These are phyloP conservation scores for Hycleus phaleratus DNA, from an alignment of 1,140 invertebrate genomes.

Conservation along the genomic window DNA sequence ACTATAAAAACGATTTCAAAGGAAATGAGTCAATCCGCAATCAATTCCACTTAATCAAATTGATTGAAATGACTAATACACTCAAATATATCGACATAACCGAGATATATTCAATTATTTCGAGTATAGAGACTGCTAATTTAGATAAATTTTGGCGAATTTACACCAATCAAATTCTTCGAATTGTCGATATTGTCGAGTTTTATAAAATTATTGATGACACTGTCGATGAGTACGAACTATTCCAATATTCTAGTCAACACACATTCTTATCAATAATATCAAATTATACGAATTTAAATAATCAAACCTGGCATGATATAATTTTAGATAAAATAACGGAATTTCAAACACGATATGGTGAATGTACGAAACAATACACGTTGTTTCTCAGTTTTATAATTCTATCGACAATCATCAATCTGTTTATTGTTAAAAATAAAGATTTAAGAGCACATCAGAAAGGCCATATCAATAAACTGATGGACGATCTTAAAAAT, in stretches of 20 bases:
- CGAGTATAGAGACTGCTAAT: constrained; percentile 6
- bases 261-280: constrained; percentile 19
- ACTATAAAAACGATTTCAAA: constrained; percentile 10
- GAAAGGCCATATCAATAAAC: constrained; percentile 17
- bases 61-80: constrained; percentile 25
- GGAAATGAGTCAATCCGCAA: constrained; percentile 13
- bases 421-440: constrained; percentile 14
- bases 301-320: constrained; percentile 11
- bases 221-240: constrained; percentile 6
- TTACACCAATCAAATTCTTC: constrained; percentile 23
- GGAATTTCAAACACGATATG: constrained; percentile 1
- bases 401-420: constrained; percentile 27
- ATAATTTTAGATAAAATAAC: constrained; percentile 7
- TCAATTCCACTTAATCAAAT: constrained; percentile 28
- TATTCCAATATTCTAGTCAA: constrained; percentile 17
- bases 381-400: constrained; percentile 22
- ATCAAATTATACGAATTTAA: constrained; percentile 19
- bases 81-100: constrained; percentile 11
- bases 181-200: constrained; percentile 20
- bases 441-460: not conserved
- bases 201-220: constrained; percentile 17
- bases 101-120: constrained; percentile 9
- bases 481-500: constrained; percentile 23
- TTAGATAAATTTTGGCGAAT: constrained; percentile 23
- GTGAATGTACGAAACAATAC: constrained; percentile 10